These are phyloP conservation scores for Apeltes quadracus DNA, from an alignment of 2,113 vertebrate genomes.

Conservation along the genomic window DNA sequence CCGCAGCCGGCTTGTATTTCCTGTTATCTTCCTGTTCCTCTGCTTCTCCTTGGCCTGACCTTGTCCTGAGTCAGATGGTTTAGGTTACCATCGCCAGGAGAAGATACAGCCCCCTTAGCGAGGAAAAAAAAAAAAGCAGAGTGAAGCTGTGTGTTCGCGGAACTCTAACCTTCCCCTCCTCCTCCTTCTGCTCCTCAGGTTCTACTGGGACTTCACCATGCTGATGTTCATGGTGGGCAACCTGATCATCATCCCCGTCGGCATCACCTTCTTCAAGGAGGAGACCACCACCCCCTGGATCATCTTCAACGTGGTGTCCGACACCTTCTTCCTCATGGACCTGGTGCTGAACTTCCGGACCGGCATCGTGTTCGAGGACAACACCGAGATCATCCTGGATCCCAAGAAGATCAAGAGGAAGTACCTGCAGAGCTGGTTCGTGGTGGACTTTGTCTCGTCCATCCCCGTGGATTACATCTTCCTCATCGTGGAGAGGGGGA, in stretches of 20 bases:
- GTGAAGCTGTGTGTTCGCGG: not conserved
- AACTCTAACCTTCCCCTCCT: not conserved
- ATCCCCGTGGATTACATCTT: constrained; percentile 99
- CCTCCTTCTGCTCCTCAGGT: constrained; percentile 78
- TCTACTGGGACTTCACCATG: constrained; percentile 99
- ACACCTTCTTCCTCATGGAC: constrained; percentile 99
- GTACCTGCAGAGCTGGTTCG: constrained; percentile 97
- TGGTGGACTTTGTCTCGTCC: constrained; percentile 98
- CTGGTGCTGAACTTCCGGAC: constrained; percentile 98
- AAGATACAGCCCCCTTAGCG: not conserved
- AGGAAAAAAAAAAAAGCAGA: not conserved
- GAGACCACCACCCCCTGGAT: constrained; percentile 98
- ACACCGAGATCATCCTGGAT: constrained; percentile 97
- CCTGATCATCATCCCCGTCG: constrained; percentile 97
- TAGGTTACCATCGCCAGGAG: constrained; percentile 6
- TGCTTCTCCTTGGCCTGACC: constrained; percentile 61
- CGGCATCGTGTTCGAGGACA: constrained; percentile 96
- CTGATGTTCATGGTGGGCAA: constrained; percentile 99
- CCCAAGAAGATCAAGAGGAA: constrained; percentile 95
- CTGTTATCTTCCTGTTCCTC: constrained; percentile 1
- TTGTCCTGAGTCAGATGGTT: constrained; percentile 28
- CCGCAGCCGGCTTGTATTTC: constrained; percentile 23
- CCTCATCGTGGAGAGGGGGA: constrained; percentile 97
- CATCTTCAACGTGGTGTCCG: constrained; percentile 97
- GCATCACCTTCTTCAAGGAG: constrained; percentile 99